Conservation (phyloP, 2,113 vertebrate species). For the Hippolais icterina region DNA sequence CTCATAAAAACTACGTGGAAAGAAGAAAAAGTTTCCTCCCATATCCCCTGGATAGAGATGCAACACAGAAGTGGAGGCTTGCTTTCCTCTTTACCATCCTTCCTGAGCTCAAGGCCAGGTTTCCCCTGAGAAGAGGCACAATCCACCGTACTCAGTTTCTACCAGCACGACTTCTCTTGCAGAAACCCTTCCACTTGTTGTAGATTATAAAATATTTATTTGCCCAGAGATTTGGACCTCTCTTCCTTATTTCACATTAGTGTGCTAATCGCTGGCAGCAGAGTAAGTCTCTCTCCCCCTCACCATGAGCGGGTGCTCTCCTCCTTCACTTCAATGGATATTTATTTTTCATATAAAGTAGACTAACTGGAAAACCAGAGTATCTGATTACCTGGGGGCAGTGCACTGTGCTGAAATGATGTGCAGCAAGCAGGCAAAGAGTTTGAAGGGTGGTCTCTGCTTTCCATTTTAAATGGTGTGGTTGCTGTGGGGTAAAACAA, state of each 20-base stretch:
- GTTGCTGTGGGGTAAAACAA: neutral
- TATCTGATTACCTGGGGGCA: neutral
- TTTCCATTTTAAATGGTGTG: neutral
- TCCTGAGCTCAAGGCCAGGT: constrained; percentile 32
- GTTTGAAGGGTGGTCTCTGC: neutral
- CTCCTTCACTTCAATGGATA: constrained; percentile 6
- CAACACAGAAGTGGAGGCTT: neutral
- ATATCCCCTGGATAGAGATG: neutral
- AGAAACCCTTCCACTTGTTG: constrained; percentile 30
- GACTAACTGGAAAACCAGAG: constrained; percentile 11
- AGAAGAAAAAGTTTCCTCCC: neutral
- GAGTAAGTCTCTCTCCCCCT: neutral
- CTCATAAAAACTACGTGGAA: neutral
- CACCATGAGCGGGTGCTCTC: neutral
- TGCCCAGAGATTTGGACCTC: constrained; percentile 41
- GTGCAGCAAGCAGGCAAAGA: neutral
- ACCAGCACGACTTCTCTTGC: neutral
- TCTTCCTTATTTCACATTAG: constrained; percentile 57
- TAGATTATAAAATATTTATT: constrained; percentile 63
- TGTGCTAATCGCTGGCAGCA: constrained; percentile 47
- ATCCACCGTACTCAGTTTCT: neutral
- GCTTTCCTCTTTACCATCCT: neutral
- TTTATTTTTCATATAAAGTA: constrained; percentile 46
- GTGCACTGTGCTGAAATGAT: neutral
- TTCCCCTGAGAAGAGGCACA: constrained; percentile 1